Percentiles rank a stretch among this genome's conserved stretches.
These are phyloP conservation scores for Drosophila triauraria DNA, from an alignment of 1,140 invertebrate genomes.

Conservation along the genomic window DNA sequence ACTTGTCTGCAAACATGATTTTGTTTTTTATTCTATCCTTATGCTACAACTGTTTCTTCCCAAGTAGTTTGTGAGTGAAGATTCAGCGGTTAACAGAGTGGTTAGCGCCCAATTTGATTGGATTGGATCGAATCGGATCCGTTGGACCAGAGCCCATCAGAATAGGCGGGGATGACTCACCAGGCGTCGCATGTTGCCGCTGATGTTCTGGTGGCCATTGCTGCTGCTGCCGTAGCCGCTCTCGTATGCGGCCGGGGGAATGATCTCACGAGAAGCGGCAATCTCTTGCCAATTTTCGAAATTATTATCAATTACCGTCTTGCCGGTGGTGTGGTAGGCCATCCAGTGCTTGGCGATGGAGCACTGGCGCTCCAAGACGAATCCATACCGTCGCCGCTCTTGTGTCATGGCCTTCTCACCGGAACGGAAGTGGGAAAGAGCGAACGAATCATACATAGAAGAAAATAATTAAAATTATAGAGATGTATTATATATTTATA, in stretches of 20 bases:
- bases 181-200: constrained; percentile 70
- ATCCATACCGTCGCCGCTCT: constrained; percentile 96
- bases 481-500: neutral
- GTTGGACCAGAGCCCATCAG: too few relatives aligned
- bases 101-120: constrained; percentile 48
- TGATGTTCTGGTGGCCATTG: constrained; percentile 54
- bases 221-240: constrained; percentile 59
- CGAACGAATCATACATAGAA: constrained; percentile 7
- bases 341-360: constrained; percentile 96
- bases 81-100: constrained; percentile 30
- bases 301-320: constrained; percentile 91
- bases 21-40: too few relatives aligned
- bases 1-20: neutral
- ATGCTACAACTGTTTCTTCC: neutral
- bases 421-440: constrained; percentile 29
- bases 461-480: neutral
- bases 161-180: constrained; percentile 56
- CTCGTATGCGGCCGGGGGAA: constrained; percentile 85
- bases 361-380: constrained; percentile 95
- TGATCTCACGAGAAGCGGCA: constrained; percentile 92
- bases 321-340: constrained; percentile 93
- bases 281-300: constrained; percentile 95
- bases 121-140: neutral
- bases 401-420: constrained; percentile 94
- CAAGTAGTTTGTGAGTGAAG: neutral